Evolutionary conservation across 2,888 invertebrate species (phyloP).

Genomic region (Rhagonycha fulva): DNA sequence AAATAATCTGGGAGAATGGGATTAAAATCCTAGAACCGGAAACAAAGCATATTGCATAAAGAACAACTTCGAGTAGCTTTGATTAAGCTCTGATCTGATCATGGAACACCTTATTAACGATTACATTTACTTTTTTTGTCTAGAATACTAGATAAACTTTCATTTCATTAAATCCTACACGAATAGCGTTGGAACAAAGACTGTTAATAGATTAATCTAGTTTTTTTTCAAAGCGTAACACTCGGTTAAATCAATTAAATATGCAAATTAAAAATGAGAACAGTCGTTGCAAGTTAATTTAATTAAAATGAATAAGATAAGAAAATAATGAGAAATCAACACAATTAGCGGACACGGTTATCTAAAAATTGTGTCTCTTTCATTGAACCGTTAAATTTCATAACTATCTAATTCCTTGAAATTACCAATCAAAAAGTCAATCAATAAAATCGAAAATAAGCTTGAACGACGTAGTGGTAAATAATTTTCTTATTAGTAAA

Average conservation of each 20-base stretch:
- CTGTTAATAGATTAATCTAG: neutral
- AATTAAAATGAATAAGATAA: neutral
- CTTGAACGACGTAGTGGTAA: neutral
- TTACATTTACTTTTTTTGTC: too few species aligned
- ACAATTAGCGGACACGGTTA: neutral
- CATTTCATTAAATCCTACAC: neutral
- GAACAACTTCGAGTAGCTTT: neutral
- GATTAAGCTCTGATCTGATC: too few species aligned
- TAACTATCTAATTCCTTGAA: neutral
- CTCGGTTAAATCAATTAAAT: neutral
- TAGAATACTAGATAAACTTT: neutral
- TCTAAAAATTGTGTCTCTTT: neutral
- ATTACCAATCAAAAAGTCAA: neutral
- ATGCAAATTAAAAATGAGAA: neutral
- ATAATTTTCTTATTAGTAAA: constrained; percentile 1
- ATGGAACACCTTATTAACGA: too few species aligned
- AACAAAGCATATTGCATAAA: neutral
- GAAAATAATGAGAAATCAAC: neutral
- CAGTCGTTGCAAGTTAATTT: neutral
- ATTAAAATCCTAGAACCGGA: neutral
- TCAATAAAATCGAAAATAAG: neutral
- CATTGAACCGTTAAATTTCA: neutral
- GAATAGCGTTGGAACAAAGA: neutral
- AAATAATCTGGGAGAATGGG: neutral
- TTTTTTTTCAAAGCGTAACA: neutral